A percentile compares a stretch with the other conserved stretches of the same genome.
Evolutionary conservation across 2,888 invertebrate species (phyloP).

Genomic region (Chorisops tibialis): DNA sequence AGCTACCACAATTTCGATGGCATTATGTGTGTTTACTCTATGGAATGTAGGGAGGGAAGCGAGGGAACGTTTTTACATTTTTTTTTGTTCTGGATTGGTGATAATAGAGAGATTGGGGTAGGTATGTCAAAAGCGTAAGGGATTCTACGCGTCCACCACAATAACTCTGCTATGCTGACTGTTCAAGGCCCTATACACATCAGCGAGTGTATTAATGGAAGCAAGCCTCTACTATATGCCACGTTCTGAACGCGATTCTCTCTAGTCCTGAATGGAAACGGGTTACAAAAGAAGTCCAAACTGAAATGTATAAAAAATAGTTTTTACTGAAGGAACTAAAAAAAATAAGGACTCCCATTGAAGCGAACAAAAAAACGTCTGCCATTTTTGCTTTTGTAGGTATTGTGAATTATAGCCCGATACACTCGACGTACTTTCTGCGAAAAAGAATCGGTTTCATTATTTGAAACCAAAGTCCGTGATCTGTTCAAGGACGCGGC

Average conservation of each 20-base stretch:
- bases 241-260: conserved; percentile 5
- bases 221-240: neutral
- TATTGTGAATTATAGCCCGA: no score
- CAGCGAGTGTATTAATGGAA: conserved; percentile 12
- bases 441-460: no score
- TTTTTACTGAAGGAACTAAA: neutral
- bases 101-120: conserved; percentile 11
- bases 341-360: neutral
- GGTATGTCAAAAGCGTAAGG: conserved; percentile 7
- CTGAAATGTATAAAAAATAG: neutral
- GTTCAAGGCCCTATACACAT: no score
- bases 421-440: no score
- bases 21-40: no score
- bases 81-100: neutral
- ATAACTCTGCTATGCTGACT: conserved; percentile 7
- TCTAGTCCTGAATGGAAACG: conserved; percentile 8
- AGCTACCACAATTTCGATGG: no score
- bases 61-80: no score
- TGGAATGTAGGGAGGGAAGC: no score
- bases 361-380: neutral
- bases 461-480: no score
- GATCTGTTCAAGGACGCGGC: no score
- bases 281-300: conserved; percentile 19
- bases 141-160: conserved; percentile 15
- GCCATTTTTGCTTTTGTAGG: no score